Base-by-base conservation (phyloP, 2,797 vertebrate species). In the Semaprochilodus insignis region DNA sequence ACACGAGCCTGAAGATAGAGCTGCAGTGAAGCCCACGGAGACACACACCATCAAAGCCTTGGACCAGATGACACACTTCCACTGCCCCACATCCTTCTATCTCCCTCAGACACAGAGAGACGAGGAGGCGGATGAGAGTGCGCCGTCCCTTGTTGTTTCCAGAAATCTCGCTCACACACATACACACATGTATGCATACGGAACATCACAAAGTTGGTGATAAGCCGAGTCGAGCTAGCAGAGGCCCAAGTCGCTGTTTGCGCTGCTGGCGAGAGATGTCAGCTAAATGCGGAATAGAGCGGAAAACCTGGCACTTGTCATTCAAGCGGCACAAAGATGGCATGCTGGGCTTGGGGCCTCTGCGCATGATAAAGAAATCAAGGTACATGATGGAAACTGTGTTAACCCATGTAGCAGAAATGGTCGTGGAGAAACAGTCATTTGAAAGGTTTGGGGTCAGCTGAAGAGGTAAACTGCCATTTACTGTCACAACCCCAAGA, bases 21-120 rank as follows among this genome's bases (percentile, higher is more conserved):
- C 90, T 71, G 70, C 67, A 77, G 72, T 21, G 60, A 86, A 85
- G 66, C 70, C 86, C 74, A 88, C 82, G 72, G 85, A 81, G 89
- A 83, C 87, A 66, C 78, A 86, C 82, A 89, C 88, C 92, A 93
- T 94, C 90, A 93, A 92, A 93, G 92, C 86, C 67, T 86, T 83
- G 88, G 89, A 91, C 87, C 90, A 92, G 89, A 93, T 89, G 91
- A 92, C 90, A 92, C 82, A 91, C 89, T 91, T 92, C 87, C 87
- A 83, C 81, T 86, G 78, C 87, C 83, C 89, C 85, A 78, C 82
- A 90, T 92, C 85, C 86, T 86, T 88, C 89, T 88, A 89, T 92
- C 90, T 90, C 86, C 69, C 85, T 82, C 83, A 83, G n/a, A 74
- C 87, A 91, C 85, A 85, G 65, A 85, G 81, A 81, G 83, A 85